Base-by-base conservation (phyloP, 2,113 vertebrate genomes). In the Chionodraco myersi region DNA sequence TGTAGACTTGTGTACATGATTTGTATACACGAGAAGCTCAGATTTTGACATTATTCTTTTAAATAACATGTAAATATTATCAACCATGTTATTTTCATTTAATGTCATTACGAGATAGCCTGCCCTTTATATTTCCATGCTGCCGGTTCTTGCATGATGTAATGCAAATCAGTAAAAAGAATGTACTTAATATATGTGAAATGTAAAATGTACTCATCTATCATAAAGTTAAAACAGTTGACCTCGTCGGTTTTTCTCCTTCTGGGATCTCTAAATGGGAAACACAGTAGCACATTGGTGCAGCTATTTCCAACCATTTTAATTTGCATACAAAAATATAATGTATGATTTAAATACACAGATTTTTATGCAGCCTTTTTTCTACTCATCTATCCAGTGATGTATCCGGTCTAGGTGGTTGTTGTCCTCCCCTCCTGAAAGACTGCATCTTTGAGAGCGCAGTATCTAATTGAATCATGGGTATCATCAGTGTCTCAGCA, bases 401-500 rank as follows among this genome's bases (percentile, higher is more conserved):
- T 44, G 3, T 15, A 23, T 44, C 9, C 26, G 5, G 1, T 14
- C 41, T 3, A 48, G 54, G 47, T 10, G 75, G 44, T 36, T 84
- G 53, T 80, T 79, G 45, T 57, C 65, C 62, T 64, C 82, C 82
- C 74, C 61, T 51, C 85, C 77, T 18, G 48, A 68, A 88, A 87
- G 83, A 90, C 91, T 91, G 88, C 83, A 67, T 91, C 79, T 91
- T 82, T 87, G 88, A 91, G 86, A 87, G 88, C 74, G 68, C 79
- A 5, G 73, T 52, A 76, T 92, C 90, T 95, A 96, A 96, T 96
- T 95, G 90, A 96, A 96, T 96, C 94, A 94, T 82, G 49, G 72
- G 67, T 79, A 80, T 83, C 91, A 92, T 92, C 91, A 91, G 93
- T 91, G 80, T 93, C 86, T 80, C 87, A 90, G 92, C 93, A 76